Evolutionary conservation across 2,113 vertebrate genomes (phyloP), one percentile per base, ranked within the genome.

Genomic region (Sula dactylatra): DNA sequence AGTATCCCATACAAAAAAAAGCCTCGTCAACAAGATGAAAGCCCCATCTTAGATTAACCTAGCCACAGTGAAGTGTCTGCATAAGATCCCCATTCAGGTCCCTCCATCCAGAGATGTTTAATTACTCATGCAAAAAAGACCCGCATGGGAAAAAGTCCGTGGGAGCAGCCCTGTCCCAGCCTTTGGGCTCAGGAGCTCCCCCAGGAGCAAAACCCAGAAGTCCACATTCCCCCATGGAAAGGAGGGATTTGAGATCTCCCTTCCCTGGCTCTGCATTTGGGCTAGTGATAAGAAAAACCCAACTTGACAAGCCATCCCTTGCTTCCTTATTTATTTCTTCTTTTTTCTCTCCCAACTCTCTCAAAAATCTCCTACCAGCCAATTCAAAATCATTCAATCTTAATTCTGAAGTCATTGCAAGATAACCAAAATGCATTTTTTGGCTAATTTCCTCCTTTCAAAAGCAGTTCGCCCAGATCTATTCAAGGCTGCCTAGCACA

Each of bases 221-320:
- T 66, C 32, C 7, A 3, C 3, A 1, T 14, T 0, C 11, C n/a
- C 7, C 13, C 7, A 12, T 10, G 38, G 44, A 88, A 9, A 65
- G 31, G 27, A 54, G 10, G 9, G 13, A 67, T 49, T 2, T 22
- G 20, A 94, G 16, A 3, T 82, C 1, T 74, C 59, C 55, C 14
- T 84, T 79, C 40, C 27, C n/a, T 45, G 24, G 21, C 47, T 58
- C 61, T 49, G 19, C 6, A 0, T 52, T 61, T 72, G 61, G 31
- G 24, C 21, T 56, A 72, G 24, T 7, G 10, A 79, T 16, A 19
- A 31, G 24, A 61, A 80, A 67, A 70, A 2, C 1, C 15, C 1
- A 2, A 11, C 21, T 17, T 49, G n/a, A 45, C 27, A 64, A 79
- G 14, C 26, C 7, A 47, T 6, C 12, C 9, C 20, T 78, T 55